phyloP scores from a whole-genome alignment of 1,140 invertebrate species.

The Sitodiplosis mosellana region DNA sequence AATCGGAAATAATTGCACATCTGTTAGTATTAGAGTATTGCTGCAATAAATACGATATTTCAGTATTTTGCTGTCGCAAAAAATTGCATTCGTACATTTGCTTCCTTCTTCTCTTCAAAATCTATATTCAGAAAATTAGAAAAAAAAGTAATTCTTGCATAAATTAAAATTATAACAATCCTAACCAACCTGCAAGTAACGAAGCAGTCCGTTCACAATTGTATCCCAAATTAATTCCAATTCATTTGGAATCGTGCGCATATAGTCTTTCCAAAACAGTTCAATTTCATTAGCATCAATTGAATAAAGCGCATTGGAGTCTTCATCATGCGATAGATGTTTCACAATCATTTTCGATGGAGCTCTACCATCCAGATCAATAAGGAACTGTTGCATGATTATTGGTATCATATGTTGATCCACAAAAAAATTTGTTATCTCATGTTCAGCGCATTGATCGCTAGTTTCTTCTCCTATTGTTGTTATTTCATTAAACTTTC shows the following conservation, averaged over 20 bases:
- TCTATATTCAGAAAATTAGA: not conserved
- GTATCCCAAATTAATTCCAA: constrained; percentile 32
- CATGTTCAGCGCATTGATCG: constrained; percentile 2
- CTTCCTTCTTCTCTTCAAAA: constrained; percentile 29
- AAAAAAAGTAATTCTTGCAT: not conserved
- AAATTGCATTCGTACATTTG: constrained; percentile 27
- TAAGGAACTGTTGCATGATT: constrained; percentile 1
- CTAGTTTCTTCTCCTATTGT: not conserved
- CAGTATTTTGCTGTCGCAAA: constrained; percentile 31
- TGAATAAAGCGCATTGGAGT: no score
- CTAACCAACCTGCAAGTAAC: constrained; percentile 29
- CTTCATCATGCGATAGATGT: not conserved
- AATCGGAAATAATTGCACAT: no score
- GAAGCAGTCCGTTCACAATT: constrained; percentile 30
- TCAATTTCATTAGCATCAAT: no score
- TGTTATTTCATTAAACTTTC: constrained; percentile 7
- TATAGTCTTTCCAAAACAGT: constrained; percentile 16
- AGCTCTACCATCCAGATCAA: not conserved
- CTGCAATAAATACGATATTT: constrained; percentile 29
- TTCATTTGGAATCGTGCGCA: constrained; percentile 24
- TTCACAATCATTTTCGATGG: not conserved
- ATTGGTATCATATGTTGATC: not conserved
- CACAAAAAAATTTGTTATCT: not conserved
- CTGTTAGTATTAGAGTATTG: constrained; percentile 12
- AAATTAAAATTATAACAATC: no score